Evolutionary conservation across 2,113 vertebrate genomes (phyloP), one percentile per base, ranked within the genome.

Genomic region (Chaetops frenatus): DNA sequence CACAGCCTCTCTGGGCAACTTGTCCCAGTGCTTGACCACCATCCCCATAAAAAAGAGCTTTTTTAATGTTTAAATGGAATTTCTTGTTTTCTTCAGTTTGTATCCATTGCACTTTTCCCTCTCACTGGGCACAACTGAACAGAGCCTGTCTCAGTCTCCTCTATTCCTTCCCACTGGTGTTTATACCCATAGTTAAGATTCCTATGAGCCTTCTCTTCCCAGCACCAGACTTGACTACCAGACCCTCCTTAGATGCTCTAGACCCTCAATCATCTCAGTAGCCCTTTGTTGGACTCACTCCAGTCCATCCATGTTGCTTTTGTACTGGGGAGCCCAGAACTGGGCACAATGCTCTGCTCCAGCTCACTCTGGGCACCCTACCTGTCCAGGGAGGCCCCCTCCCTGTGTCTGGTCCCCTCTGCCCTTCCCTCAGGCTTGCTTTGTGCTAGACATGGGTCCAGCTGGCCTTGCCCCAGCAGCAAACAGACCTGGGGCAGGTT

Each of bases 31-130:
- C 22, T 53, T 73, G 51, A 51, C 11, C 25, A 64, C 29, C 7
- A 36, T 38, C 27, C 69, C 18, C 15, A 54, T 22, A 14, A 45
- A 70, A 70, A 31, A 4, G 0, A 2, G 2, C 0, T 24, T 67
- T 73, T 62, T 21, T 7, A 21, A 78, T 28, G 15, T 73, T 57
- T 62, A 74, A 76, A 67, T 42, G 7, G 44, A 62, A 50, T 77
- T 76, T 38, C 29, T 60, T 60, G 17, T 56, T 84, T 64, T 51
- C 29, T 81, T 73, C 58, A 45, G 19, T n/a, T 83, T 60, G 40
- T 53, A 61, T 14, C 60, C 31, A 13, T 9, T 42, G 36, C 15
- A 54, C 65, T 81, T 73, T 57, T 27, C 60, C 21, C 64, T 51
- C 28, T 33, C 47, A 60, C 57, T 62, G 66, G 42, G 19, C 62